Evolutionary conservation across 2,888 invertebrate genomes (phyloP).

Genomic region (Macrophya annulata): DNA sequence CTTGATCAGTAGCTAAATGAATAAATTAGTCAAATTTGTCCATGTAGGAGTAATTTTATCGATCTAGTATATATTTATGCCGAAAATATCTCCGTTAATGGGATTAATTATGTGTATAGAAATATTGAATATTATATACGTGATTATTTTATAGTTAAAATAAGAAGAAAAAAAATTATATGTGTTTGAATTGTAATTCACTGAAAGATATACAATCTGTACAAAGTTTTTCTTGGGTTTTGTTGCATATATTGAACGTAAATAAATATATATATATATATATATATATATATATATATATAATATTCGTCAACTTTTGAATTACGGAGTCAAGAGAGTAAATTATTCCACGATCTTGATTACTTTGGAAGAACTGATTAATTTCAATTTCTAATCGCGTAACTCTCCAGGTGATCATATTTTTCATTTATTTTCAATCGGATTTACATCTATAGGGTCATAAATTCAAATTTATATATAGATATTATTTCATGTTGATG

Average conservation of each 20-base stretch:
- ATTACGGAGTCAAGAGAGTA: neutral
- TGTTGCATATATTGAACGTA: neutral
- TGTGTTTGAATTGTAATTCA: neutral
- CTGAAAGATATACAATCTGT: neutral
- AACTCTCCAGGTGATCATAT: neutral
- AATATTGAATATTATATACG: neutral
- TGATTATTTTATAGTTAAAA: neutral
- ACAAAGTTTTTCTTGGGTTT: neutral
- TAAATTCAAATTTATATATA: neutral
- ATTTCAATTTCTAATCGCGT: slow-evolving; percentile 26
- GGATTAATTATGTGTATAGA: neutral
- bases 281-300: no score
- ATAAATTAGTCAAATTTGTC: neutral
- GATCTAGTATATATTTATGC: neutral
- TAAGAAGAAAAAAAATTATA: neutral
- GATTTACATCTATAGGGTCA: neutral
- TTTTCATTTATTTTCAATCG: neutral
- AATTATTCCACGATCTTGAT: slow-evolving; percentile 46
- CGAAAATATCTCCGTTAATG: neutral
- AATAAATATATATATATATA: no score
- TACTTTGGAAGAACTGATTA: slow-evolving; percentile 23
- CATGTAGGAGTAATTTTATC: neutral
- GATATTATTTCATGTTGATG: neutral
- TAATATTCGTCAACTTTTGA: slow-evolving; percentile 1
- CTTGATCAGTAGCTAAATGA: neutral